Conservation (phyloP, 2,888 invertebrate species). For the Rhogogaster chlorosoma region DNA sequence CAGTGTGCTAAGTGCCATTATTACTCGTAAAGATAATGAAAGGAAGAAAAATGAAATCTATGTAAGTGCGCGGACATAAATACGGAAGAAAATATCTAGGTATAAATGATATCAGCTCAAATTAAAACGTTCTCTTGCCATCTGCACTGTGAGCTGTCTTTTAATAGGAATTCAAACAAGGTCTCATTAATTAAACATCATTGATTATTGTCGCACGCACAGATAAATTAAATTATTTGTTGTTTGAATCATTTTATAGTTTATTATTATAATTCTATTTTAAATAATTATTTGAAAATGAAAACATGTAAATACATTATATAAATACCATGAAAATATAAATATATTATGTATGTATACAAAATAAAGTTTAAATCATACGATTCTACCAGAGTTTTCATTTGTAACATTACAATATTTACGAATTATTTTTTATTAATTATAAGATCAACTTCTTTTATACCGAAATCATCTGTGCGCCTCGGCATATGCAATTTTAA, state of each 20-base stretch:
- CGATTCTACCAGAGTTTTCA: constrained; percentile 44
- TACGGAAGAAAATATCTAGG: not conserved
- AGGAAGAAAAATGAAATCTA: constrained; percentile 51
- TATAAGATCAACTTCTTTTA: no score
- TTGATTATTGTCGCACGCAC: constrained; percentile 55
- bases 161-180: constrained; percentile 53
- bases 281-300: constrained; percentile 66
- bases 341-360: constrained; percentile 64
- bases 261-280: constrained; percentile 71
- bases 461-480: no score
- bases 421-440: not conserved
- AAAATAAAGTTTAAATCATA: constrained; percentile 70
- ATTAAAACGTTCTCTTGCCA: constrained; percentile 63
- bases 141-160: constrained; percentile 55
- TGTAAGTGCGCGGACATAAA: constrained; percentile 32
- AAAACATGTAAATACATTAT: constrained; percentile 70
- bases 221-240: constrained; percentile 67
- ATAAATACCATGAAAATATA: constrained; percentile 64
- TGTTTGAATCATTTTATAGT: constrained; percentile 75
- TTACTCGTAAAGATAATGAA: constrained; percentile 59
- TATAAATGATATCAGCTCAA: constrained; percentile 57
- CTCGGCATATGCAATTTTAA: no score
- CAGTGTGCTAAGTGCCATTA: constrained; percentile 75
- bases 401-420: not conserved
- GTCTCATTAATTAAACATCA: constrained; percentile 53